Evolutionary conservation across 2,113 vertebrate species (phyloP).

Genomic region (Eretmochelys imbricata): DNA sequence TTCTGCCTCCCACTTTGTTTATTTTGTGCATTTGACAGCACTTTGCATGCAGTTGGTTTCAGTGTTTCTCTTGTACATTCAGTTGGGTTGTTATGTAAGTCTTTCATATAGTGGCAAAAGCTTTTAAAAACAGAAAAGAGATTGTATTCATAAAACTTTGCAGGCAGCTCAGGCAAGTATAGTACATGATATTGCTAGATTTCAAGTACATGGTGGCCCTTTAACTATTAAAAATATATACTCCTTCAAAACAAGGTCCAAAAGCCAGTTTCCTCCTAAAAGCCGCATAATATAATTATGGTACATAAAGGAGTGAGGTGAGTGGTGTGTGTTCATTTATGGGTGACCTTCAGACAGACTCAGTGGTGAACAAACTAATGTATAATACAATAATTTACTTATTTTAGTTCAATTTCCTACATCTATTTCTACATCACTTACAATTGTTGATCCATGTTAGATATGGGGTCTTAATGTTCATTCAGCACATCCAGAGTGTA

Average conservation of each 20-base stretch:
- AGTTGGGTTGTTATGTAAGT: not conserved
- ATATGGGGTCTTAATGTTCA: not conserved
- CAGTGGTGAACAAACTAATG: not conserved
- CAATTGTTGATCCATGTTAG: not conserved
- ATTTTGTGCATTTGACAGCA: not conserved
- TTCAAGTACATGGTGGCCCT: not conserved
- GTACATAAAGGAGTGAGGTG: not conserved
- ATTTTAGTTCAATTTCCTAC: not conserved
- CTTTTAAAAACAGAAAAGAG: not conserved
- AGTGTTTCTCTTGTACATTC: not conserved
- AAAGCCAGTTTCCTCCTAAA: not conserved
- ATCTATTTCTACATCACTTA: not conserved
- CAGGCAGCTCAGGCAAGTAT: not conserved
- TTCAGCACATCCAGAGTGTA: rapidly evolving
- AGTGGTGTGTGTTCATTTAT: not conserved
- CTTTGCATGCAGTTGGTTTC: not conserved
- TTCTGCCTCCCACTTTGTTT: not conserved
- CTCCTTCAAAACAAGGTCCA: not conserved
- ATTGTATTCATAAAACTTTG: not conserved
- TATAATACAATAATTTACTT: not conserved
- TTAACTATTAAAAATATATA: not conserved
- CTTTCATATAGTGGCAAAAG: not conserved
- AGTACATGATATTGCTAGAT: not conserved
- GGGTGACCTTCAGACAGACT: not conserved
- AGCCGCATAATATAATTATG: not conserved